Base-by-base conservation (phyloP, 2,113 vertebrate genomes). In the Nothocercus nigrocapillus region DNA sequence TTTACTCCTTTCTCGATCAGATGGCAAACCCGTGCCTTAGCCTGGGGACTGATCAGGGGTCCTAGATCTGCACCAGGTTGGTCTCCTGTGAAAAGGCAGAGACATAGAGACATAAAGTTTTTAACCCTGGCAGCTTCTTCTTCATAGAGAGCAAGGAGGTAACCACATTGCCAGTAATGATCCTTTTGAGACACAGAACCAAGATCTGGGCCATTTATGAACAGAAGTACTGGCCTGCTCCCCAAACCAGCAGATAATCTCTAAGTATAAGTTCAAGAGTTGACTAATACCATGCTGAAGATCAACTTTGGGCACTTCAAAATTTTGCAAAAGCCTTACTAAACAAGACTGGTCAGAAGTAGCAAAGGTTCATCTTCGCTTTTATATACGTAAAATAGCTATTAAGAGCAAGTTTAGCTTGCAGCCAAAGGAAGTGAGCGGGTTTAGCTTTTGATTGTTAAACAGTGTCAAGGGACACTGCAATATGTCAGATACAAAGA, bases 51-150 rank as follows among this genome's bases (percentile, higher is more conserved):
- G 95, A 99, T 99, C 76, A 99, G 97, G 74, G 99, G 99, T 74
- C 99, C 99, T 63, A 99, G 96, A 70, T 99, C 99, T 80, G 99
- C 98, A 84, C 99, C 99, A 77, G 99, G 98, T 96, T 99, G 99
- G 98, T 99, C 99, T 97, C 99, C 99, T 99, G 94, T 75, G 81
- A 97, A 96, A 91, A 96, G 96, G 91, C n/a, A 94, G 49, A 85
- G 62, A 85, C 6, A 34, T 7, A 47, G 45, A 20, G 19, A 47
- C 45, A 45, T 9, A 36, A 94, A 32, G 58, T 47, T 76, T 86
- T 89, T 76, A 94, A 87, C 5, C 32, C 34, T 42, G n/a, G 70
- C 54, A 91, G 22, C 32, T 85, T 92, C 54, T 47, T 78, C 56
- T 92, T 87, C 28, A 32, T 3, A 82, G 21, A 47, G 34, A 74